Percentiles rank a stretch among this genome's conserved stretches.
Evolutionary conservation across 2,888 invertebrate genomes (phyloP).

Genomic region (Scelioninae gen. 1): DNA sequence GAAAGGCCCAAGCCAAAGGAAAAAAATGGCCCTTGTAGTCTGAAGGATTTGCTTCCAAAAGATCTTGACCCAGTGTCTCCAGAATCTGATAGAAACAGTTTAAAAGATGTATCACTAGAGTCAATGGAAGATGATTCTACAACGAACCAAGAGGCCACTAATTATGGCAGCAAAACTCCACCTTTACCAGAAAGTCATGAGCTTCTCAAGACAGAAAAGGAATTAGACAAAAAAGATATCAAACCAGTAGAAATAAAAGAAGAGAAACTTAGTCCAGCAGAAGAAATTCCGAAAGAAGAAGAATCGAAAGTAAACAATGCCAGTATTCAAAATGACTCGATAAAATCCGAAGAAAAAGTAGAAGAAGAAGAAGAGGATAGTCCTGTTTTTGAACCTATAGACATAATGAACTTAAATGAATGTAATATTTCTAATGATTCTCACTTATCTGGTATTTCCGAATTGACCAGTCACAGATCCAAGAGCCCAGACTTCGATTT

Average conservation of each 20-base stretch:
- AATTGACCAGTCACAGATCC: conserved; percentile 86
- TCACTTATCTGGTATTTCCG: conserved; percentile 86
- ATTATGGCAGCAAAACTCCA: conserved; percentile 56
- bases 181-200: conserved; percentile 72
- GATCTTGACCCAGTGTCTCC: conserved; percentile 93
- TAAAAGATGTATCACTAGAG: conserved; percentile 82
- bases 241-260: conserved; percentile 45
- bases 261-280: neutral
- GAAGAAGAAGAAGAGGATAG: conserved; percentile 88
- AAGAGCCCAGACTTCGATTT: conserved; percentile 82
- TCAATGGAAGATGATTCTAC: conserved; percentile 75
- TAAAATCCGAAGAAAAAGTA: conserved; percentile 83
- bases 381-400: conserved; percentile 88
- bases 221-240: conserved; percentile 71
- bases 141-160: conserved; percentile 70
- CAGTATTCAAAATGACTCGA: conserved; percentile 79
- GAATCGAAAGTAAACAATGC: conserved; percentile 81
- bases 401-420: conserved; percentile 84
- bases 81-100: conserved; percentile 89
- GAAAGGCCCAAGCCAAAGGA: conserved; percentile 87
- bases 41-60: conserved; percentile 88
- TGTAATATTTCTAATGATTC: conserved; percentile 87
- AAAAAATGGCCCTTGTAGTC: conserved; percentile 79
- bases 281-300: conserved; percentile 58
- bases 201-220: neutral